phyloP scores from a whole-genome alignment of 2,888 invertebrate species.

The Cephus sareptanus region DNA sequence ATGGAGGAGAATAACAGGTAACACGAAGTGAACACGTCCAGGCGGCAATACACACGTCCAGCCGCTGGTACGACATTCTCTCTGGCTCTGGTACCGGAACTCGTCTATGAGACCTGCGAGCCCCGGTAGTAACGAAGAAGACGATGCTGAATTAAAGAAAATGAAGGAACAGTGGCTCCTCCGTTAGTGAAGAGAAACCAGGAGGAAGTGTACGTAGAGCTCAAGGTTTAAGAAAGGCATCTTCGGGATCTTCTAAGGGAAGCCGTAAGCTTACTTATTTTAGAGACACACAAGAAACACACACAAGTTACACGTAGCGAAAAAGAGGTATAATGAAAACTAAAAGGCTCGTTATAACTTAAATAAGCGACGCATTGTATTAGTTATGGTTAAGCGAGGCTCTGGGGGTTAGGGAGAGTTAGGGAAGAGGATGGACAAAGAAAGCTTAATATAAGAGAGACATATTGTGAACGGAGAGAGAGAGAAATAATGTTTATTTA shows the following conservation, averaged over 20 bases:
- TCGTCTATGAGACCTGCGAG: conserved; percentile 59
- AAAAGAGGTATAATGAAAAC: not conserved
- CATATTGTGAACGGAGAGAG: not conserved
- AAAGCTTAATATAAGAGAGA: not conserved
- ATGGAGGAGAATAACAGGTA: conserved; percentile 83
- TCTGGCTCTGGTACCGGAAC: conserved; percentile 62
- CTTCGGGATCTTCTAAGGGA: not conserved
- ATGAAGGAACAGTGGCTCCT: not conserved
- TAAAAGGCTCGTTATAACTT: conserved; percentile 7
- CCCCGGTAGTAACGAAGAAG: conserved; percentile 49
- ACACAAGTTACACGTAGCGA: not conserved
- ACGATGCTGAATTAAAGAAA: not conserved
- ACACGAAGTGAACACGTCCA: conserved; percentile 58
- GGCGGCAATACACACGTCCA: conserved; percentile 55
- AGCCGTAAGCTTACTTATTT: not conserved
- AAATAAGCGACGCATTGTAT: not conserved
- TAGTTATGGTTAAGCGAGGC: not conserved
- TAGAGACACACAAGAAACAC: not conserved
- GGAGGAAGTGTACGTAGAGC: not conserved
- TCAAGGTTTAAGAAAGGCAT: not conserved
- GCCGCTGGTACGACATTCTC: conserved; percentile 44
- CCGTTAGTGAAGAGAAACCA: not conserved
- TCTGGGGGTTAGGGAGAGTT: not conserved
- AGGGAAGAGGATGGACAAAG: not conserved
- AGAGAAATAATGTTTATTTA: conserved; percentile 5